phyloP scores from a whole-genome alignment of 2,888 invertebrate genomes.

The Meteorus colon region DNA sequence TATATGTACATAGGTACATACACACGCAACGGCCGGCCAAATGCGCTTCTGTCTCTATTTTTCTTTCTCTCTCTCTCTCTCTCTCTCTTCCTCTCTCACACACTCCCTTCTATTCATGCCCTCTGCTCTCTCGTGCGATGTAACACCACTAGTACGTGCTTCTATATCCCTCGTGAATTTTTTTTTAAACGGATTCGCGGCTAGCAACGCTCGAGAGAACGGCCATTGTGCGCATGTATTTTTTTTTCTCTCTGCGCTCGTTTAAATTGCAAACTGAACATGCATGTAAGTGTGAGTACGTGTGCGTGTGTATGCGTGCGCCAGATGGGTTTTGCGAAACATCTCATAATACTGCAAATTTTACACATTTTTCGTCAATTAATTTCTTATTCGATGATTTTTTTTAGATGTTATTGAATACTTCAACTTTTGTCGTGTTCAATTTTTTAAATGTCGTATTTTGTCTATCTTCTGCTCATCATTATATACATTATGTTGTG shows the following conservation, averaged over 20 bases:
- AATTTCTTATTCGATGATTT: conserved; percentile 8
- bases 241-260: conserved; percentile 50
- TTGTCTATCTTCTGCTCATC: background rate
- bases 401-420: background rate
- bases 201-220: conserved; percentile 20
- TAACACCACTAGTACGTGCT: conserved; percentile 45
- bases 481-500: background rate
- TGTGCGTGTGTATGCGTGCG: conserved; percentile 49
- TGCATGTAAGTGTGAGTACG: background rate
- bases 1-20: conserved; percentile 23
- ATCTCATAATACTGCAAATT: conserved; percentile 41
- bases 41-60: conserved; percentile 7
- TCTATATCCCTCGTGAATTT: conserved; percentile 44
- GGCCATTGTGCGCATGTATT: conserved; percentile 51
- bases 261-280: conserved; percentile 64
- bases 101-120: conserved; percentile 18
- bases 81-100: conserved; percentile 9
- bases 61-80: conserved; percentile 8
- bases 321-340: conserved; percentile 58
- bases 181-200: conserved; percentile 50
- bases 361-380: conserved; percentile 21
- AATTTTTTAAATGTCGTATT: background rate
- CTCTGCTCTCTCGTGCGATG: conserved; percentile 18
- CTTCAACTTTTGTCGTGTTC: background rate
- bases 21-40: conserved; percentile 12